A percentile compares a stretch with the other conserved stretches of the same genome.
Conservation (phyloP, 92 coral and sea anemone genomes). For the Parazoanthus darwini region DNA sequence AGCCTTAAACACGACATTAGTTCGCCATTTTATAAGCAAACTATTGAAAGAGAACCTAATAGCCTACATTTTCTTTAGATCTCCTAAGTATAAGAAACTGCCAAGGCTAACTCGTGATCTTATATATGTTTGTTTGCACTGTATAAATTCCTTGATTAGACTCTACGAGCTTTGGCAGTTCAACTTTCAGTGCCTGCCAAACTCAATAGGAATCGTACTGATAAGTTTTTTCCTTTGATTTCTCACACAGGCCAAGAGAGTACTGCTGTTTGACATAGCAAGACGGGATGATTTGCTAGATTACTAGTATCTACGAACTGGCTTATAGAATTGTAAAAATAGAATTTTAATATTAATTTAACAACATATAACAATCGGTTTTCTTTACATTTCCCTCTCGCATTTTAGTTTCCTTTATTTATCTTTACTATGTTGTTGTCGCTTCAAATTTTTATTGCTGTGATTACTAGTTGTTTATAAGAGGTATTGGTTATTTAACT, state of each 20-base stretch:
- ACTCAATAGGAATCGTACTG: not conserved
- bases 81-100: no score
- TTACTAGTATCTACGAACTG: not conserved
- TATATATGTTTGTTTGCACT: no score
- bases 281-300: not conserved
- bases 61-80: no score
- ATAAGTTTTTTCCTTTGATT: not conserved
- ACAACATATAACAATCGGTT: conserved; percentile 19
- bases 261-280: conserved; percentile 63
- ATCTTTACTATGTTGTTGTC: conserved; percentile 19
- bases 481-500: conserved; percentile 43
- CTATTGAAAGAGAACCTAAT: no score
- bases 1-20: no score
- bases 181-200: no score
- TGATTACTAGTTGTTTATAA: conserved; percentile 21
- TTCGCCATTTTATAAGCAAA: no score
- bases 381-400: conserved; percentile 8
- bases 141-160: no score
- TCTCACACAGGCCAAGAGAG: conserved; percentile 60
- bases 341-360: conserved; percentile 42
- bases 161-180: no score
- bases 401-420: conserved; percentile 28
- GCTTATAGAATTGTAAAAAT: conserved; percentile 7
- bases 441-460: conserved; percentile 36
- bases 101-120: no score